These are phyloP conservation scores for Chloroclysta siterata DNA, from an alignment of 2,888 invertebrate species.

Conservation along the genomic window DNA sequence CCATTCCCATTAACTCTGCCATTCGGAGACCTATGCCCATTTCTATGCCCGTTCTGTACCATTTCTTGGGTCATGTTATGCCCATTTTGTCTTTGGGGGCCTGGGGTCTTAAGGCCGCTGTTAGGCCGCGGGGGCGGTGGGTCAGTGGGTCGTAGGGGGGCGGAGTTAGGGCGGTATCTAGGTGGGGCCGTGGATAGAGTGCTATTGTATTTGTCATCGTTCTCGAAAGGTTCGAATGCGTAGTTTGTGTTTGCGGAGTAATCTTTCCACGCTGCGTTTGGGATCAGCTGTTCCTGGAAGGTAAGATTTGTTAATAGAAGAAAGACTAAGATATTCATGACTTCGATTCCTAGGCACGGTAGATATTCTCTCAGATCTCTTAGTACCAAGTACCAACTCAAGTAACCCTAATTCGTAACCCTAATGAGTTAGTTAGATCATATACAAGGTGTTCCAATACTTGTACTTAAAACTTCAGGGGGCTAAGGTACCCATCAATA, in stretches of 20 bases:
- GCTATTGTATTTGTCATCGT: conserved; percentile 88
- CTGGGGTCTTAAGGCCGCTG: conserved; percentile 25
- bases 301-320: not conserved
- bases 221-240: conserved; percentile 94
- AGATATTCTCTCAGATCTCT: too few species aligned
- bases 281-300: conserved; percentile 91
- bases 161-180: conserved; percentile 37
- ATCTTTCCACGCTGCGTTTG: conserved; percentile 95
- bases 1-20: conserved; percentile 35
- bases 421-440: too few species aligned
- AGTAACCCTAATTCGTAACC: too few species aligned
- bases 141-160: conserved; percentile 53
- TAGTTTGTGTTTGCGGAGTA: conserved; percentile 95
- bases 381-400: too few species aligned
- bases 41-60: conserved; percentile 29
- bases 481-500: too few species aligned
- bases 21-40: conserved; percentile 21
- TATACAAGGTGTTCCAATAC: too few species aligned
- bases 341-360: too few species aligned
- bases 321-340: too few species aligned
- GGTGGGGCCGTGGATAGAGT: conserved; percentile 60
- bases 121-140: conserved; percentile 50
- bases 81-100: conserved; percentile 10
- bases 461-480: too few species aligned
- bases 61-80: conserved; percentile 29